These are phyloP conservation scores for Vimba vimba DNA, from an alignment of 2,113 vertebrate species.

Conservation along the genomic window DNA sequence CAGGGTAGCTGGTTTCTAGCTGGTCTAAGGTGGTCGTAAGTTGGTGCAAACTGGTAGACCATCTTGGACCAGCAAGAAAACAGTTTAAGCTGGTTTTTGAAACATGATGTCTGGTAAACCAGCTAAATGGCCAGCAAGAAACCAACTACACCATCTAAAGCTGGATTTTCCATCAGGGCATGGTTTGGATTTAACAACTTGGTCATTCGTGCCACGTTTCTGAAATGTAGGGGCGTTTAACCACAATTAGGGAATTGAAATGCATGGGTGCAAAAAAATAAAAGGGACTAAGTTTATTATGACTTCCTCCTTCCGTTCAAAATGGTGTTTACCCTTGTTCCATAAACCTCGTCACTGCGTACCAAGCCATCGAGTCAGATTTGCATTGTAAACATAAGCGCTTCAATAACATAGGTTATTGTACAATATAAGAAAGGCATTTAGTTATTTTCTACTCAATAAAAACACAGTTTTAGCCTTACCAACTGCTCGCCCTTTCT, in stretches of 20 bases:
- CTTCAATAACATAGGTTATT: background rate
- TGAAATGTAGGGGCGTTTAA: background rate
- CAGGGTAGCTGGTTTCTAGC: background rate
- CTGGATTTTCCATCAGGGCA: background rate
- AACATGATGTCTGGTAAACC: background rate
- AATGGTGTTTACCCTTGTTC: slow-evolving; percentile 39
- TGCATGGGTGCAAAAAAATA: background rate
- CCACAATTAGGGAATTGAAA: slow-evolving; percentile 12
- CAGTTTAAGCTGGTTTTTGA: background rate
- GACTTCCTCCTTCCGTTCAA: slow-evolving; percentile 48
- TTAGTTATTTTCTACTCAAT: background rate
- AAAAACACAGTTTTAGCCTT: slow-evolving; percentile 46
- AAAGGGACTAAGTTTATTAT: background rate
- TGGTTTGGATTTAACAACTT: background rate
- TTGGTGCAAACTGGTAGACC: background rate
- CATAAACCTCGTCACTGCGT: slow-evolving; percentile 15
- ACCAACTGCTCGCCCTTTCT: slow-evolving; percentile 76
- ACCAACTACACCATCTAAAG: background rate
- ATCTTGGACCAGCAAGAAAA: background rate
- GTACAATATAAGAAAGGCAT: background rate
- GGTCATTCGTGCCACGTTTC: background rate
- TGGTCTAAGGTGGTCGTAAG: background rate
- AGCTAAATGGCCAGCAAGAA: background rate
- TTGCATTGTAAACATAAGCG: background rate
- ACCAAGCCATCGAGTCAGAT: background rate